Conservation (phyloP, 2,888 invertebrate species). For the Drosophila multiciliata region DNA sequence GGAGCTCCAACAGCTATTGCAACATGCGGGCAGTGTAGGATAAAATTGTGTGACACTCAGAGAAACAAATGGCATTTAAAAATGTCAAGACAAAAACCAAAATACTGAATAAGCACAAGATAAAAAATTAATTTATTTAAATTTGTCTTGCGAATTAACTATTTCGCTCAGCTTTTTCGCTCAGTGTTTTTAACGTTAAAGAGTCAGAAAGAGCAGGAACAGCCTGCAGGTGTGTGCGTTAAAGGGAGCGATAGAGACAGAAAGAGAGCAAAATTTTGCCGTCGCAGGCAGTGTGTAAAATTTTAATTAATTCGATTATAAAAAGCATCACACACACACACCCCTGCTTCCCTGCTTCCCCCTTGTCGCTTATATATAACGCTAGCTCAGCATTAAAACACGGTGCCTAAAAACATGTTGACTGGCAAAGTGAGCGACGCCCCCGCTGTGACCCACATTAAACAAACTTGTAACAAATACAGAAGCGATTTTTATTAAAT, state of each 20-base stretch:
- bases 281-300: conserved; percentile 59
- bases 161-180: neutral
- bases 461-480: conserved; percentile 10
- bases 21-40: conserved; percentile 41
- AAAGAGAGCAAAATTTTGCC: conserved; percentile 9
- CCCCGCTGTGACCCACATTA: conserved; percentile 62
- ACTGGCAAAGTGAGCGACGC: neutral
- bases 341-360: neutral
- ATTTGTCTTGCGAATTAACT: neutral
- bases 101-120: neutral
- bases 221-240: neutral
- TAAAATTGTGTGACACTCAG: conserved; percentile 15
- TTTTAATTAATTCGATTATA: conserved; percentile 79
- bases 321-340: conserved; percentile 61
- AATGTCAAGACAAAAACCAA: neutral
- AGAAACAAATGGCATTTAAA: neutral
- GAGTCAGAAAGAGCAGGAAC: conserved; percentile 1
- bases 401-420: conserved; percentile 3
- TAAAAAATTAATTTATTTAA: neutral
- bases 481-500: conserved; percentile 17
- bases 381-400: conserved; percentile 13
- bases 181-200: conserved; percentile 30
- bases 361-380: neutral
- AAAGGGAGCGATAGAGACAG: neutral
- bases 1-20: conserved; percentile 16